These are phyloP conservation scores for Agelastica alni DNA, from an alignment of 2,888 invertebrate species.

Conservation along the genomic window DNA sequence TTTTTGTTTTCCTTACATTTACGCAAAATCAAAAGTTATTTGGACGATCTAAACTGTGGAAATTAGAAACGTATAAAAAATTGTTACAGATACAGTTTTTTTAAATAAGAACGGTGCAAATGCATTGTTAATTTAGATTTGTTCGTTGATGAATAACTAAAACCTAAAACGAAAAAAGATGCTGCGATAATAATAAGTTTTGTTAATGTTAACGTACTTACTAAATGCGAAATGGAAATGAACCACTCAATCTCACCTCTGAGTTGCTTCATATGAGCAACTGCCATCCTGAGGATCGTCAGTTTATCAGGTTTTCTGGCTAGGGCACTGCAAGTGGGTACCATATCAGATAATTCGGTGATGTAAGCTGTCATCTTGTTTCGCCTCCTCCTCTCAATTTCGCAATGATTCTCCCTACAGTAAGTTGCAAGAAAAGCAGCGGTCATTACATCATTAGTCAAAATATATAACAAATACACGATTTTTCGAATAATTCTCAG, in stretches of 20 bases:
- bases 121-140: no score
- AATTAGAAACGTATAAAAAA: no score
- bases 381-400: conserved; percentile 95
- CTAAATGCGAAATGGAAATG: no score
- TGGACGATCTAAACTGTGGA: no score
- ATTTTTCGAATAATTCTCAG: not conserved
- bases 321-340: conserved; percentile 96
- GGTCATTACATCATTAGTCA: conserved; percentile 47
- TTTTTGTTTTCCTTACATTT: no score
- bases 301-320: conserved; percentile 99
- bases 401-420: conserved; percentile 97
- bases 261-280: conserved; percentile 98
- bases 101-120: no score
- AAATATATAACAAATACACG: not conserved
- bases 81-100: no score
- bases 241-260: conserved; percentile 78
- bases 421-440: conserved; percentile 54
- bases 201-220: no score
- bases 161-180: no score
- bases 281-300: conserved; percentile 98
- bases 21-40: no score
- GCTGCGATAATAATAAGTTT: no score
- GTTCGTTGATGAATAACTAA: no score
- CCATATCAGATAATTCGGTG: conserved; percentile 99
- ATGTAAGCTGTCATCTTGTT: conserved; percentile 99